phyloP scores from a whole-genome alignment of 1,140 invertebrate genomes.

The Argopecten irradians region DNA sequence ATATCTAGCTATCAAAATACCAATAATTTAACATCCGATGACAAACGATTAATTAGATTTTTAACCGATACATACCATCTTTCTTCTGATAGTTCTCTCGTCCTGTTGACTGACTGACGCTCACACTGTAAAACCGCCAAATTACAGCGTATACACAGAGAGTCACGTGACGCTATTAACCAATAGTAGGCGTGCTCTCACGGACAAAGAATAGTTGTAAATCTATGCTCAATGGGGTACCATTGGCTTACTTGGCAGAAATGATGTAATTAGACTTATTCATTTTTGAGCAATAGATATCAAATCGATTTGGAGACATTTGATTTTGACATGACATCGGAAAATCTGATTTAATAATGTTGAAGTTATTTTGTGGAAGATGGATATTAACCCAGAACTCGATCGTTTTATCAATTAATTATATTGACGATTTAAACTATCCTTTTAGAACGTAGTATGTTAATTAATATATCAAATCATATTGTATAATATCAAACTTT shows the following conservation, averaged over 20 bases:
- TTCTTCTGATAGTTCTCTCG: slow-evolving; percentile 26
- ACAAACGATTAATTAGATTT: slow-evolving; percentile 38
- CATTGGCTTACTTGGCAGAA: neutral
- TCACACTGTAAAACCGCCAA: slow-evolving; percentile 47
- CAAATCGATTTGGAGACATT: neutral
- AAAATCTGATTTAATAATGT: no score
- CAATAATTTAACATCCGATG: slow-evolving; percentile 35
- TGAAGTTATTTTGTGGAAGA: no score
- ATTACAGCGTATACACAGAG: slow-evolving; percentile 38
- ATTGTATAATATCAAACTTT: no score
- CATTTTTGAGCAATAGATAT: neutral
- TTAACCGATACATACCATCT: slow-evolving; percentile 46
- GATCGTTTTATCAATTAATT: no score
- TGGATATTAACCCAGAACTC: no score
- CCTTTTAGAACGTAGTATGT: no score
- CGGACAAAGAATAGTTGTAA: neutral
- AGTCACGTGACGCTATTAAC: slow-evolving; percentile 42
- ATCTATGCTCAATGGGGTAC: neutral
- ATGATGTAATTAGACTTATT: neutral
- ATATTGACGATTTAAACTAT: no score
- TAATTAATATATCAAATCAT: no score
- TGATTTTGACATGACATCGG: neutral
- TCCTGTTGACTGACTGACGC: slow-evolving; percentile 48
- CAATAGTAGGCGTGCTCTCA: slow-evolving; percentile 25
- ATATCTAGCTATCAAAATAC: slow-evolving; percentile 29